phyloP scores from a whole-genome alignment of 2,113 vertebrate genomes.

The Platichthys stellatus region DNA sequence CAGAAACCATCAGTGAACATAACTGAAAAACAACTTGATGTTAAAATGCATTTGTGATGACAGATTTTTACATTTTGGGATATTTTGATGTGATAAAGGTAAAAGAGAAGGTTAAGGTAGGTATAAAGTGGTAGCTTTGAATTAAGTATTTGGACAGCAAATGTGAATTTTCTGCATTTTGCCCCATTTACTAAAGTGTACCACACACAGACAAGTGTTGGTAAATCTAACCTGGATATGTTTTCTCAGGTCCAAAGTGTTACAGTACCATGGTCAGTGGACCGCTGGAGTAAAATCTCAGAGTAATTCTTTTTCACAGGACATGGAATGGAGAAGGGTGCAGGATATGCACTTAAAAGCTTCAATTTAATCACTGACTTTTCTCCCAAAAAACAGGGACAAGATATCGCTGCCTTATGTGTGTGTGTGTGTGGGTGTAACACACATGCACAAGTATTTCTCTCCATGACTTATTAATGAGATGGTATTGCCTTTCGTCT shows the following conservation, averaged over 20 bases:
- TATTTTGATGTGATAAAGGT: too few species aligned
- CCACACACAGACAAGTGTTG: not conserved
- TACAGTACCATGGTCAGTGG: conserved; percentile 3
- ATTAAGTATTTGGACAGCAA: not conserved
- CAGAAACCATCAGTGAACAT: not conserved
- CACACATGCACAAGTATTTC: conserved; percentile 11
- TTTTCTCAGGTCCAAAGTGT: conserved; percentile 9
- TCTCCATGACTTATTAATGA: conserved; percentile 73
- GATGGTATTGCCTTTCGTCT: conserved; percentile 63
- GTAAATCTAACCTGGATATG: conserved; percentile 6
- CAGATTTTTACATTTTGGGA: too few species aligned
- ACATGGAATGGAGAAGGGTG: conserved; percentile 6
- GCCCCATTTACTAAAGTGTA: not conserved
- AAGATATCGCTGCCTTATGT: conserved; percentile 38
- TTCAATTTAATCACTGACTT: conserved; percentile 49
- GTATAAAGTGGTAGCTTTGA: not conserved
- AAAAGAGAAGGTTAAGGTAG: not conserved
- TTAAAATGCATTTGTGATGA: too few species aligned
- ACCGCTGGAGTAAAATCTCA: conserved; percentile 20
- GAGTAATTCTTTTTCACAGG: conserved; percentile 28
- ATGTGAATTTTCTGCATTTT: not conserved
- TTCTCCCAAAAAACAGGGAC: conserved; percentile 52
- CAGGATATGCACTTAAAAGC: conserved; percentile 2
- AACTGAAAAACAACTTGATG: too few species aligned
- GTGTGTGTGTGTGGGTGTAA: conserved; percentile 25